A percentile compares a stretch with the other conserved stretches of the same genome.
These are phyloP conservation scores for Dendroctonus valens DNA, from an alignment of 1,140 invertebrate species.

Conservation along the genomic window DNA sequence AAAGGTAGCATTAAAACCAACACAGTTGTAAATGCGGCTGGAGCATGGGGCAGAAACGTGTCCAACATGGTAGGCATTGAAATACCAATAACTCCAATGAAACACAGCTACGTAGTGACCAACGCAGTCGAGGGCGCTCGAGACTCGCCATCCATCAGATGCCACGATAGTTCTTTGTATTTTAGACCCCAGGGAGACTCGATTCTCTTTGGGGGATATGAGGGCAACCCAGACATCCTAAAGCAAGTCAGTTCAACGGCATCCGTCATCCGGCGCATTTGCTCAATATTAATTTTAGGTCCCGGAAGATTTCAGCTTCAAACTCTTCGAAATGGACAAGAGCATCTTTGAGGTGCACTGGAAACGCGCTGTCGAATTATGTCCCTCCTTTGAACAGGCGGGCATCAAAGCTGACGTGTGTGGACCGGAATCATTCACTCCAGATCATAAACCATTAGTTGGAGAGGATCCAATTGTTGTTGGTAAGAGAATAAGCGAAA, in stretches of 20 bases:
- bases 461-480: constrained; percentile 62
- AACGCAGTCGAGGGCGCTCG: constrained; percentile 72
- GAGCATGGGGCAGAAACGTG: constrained; percentile 76
- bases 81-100: constrained; percentile 78
- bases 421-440: constrained; percentile 84
- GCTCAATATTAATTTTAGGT: constrained; percentile 53
- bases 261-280: too few relatives aligned
- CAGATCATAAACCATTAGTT: constrained; percentile 86
- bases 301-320: constrained; percentile 73
- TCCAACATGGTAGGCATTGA: constrained; percentile 68
- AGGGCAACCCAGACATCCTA: constrained; percentile 77
- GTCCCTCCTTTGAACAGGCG: constrained; percentile 68
- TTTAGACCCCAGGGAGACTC: constrained; percentile 80
- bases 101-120: constrained; percentile 84
- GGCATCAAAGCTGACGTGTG: constrained; percentile 85
- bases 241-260: constrained; percentile 58
- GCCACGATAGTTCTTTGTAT: constrained; percentile 82
- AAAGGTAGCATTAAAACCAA: constrained; percentile 71
- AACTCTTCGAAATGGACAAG: constrained; percentile 84
- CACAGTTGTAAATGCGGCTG: constrained; percentile 73
- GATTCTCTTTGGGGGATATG: constrained; percentile 83
- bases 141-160: constrained; percentile 76
- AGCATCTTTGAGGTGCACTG: constrained; percentile 75
- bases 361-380: constrained; percentile 68
- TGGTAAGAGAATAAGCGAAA: constrained; percentile 43